phyloP scores from a whole-genome alignment of 2,888 invertebrate species.

The Nomada ferruginata region DNA sequence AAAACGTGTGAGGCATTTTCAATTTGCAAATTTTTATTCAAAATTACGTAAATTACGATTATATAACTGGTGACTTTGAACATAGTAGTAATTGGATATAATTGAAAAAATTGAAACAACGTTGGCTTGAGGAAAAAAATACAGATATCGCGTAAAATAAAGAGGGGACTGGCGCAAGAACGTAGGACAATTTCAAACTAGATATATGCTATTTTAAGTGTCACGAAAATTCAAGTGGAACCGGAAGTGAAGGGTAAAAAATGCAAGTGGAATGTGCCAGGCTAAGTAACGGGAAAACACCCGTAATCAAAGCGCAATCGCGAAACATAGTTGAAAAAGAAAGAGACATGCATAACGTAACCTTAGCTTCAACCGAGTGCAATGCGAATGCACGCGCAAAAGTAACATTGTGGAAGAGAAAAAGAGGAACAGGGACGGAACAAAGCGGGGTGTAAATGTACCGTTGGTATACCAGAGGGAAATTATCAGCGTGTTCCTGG shows the following conservation, averaged over 20 bases:
- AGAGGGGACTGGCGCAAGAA: too few relatives aligned
- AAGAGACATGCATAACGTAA: conserved; percentile 14
- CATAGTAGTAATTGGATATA: too few relatives aligned
- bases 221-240: too few relatives aligned
- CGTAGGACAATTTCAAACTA: too few relatives aligned
- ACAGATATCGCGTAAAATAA: too few relatives aligned
- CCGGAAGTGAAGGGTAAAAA: too few relatives aligned
- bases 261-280: not conserved
- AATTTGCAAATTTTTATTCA: too few relatives aligned
- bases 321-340: not conserved
- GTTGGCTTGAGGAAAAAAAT: not conserved
- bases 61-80: too few relatives aligned
- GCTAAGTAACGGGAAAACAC: not conserved
- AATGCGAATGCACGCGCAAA: conserved; percentile 19
- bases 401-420: conserved; percentile 28
- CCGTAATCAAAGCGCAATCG: not conserved
- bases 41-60: too few relatives aligned
- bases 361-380: not conserved
- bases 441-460: conserved; percentile 44
- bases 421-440: not conserved
- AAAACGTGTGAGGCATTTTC: too few relatives aligned
- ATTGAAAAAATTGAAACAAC: not conserved
- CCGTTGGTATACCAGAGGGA: conserved; percentile 44
- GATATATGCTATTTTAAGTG: too few relatives aligned
- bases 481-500: conserved; percentile 48